Conservation (phyloP, 1,140 invertebrate species). For the Stegodyphus dumicola region DNA sequence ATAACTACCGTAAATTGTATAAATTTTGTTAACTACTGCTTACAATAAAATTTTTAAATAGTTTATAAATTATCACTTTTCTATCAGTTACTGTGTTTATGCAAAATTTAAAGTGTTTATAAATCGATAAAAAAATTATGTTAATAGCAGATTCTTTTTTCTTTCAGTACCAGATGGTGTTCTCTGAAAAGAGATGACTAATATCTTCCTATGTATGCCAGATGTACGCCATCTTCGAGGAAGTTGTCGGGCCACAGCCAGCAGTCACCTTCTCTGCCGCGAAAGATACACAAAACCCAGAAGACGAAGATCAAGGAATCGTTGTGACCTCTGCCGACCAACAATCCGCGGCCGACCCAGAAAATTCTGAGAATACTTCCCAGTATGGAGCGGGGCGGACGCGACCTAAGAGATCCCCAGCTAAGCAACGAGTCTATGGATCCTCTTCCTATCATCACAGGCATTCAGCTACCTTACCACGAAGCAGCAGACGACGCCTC, state of each 20-base stretch:
- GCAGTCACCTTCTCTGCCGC: constrained; percentile 23
- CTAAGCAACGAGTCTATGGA: constrained; percentile 15
- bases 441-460: background rate
- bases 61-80: background rate
- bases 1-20: background rate
- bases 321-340: constrained; percentile 5
- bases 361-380: background rate
- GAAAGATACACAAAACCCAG: background rate
- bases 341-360: background rate
- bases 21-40: background rate
- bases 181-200: constrained; percentile 67
- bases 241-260: constrained; percentile 62
- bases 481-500: constrained; percentile 11
- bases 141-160: background rate
- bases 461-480: constrained; percentile 9
- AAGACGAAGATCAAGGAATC: constrained; percentile 20
- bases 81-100: too few relatives aligned
- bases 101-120: background rate
- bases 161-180: background rate
- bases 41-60: background rate
- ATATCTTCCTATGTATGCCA: constrained; percentile 67
- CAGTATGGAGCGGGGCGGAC: constrained; percentile 17
- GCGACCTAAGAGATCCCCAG: background rate
- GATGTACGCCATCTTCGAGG: constrained; percentile 69
- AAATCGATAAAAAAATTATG: background rate